Percentiles rank a stretch among this genome's conserved stretches.
These are phyloP conservation scores for Neoaliturus tenellus DNA, from an alignment of 2,888 invertebrate genomes.

Conservation along the genomic window DNA sequence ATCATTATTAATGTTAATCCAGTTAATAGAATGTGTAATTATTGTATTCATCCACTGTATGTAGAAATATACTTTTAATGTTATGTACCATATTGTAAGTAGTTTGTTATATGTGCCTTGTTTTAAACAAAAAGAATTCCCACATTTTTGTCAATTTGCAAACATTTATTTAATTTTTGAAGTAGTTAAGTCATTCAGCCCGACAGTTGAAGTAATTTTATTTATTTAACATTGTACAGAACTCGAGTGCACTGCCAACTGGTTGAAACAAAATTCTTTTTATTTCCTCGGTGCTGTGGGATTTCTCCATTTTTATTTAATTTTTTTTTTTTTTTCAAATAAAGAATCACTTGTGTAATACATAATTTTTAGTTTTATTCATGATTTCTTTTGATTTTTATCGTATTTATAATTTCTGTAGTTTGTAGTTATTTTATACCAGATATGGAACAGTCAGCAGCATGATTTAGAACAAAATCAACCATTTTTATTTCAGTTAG, in stretches of 20 bases:
- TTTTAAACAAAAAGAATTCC: constrained; percentile 66
- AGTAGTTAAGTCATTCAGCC: constrained; percentile 31
- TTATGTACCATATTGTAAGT: constrained; percentile 65
- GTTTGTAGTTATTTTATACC: constrained; percentile 55
- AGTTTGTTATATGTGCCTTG: constrained; percentile 66
- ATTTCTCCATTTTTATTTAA: constrained; percentile 36
- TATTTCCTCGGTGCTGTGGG: constrained; percentile 55
- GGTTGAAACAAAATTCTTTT: constrained; percentile 5
- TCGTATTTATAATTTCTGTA: constrained; percentile 51
- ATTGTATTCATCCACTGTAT: constrained; percentile 59
- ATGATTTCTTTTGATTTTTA: constrained; percentile 47
- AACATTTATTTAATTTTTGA: constrained; percentile 16
- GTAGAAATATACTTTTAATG: constrained; percentile 64
- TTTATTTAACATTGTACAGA: constrained; percentile 48
- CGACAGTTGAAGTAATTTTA: constrained; percentile 40
- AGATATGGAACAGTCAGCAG: constrained; percentile 37
- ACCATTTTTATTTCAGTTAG: constrained; percentile 16
- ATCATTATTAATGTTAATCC: constrained; percentile 52
- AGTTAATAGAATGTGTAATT: constrained; percentile 56
- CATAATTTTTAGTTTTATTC: constrained; percentile 34
- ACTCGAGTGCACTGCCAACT: constrained; percentile 48
- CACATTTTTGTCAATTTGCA: constrained; percentile 43
- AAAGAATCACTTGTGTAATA: constrained; percentile 4
- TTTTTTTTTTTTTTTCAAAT: constrained; percentile 1
- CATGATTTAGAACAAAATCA: constrained; percentile 42